Conservation (phyloP, 2,888 invertebrate species). For the Polydesmus complanatus region DNA sequence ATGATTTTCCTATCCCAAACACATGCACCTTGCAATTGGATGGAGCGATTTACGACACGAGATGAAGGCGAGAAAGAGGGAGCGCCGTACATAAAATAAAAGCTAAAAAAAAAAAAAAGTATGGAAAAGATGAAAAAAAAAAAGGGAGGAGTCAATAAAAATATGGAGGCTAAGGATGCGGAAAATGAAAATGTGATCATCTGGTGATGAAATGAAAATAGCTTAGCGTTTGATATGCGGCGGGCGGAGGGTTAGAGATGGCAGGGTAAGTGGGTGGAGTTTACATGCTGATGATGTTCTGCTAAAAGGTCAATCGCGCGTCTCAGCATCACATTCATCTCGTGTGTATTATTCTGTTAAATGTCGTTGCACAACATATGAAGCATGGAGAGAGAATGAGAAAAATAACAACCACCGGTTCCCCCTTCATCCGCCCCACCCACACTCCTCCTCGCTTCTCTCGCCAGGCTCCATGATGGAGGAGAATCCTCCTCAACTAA, state of each 20-base stretch:
- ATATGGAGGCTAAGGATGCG: not conserved
- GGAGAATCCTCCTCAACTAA: too few relatives aligned
- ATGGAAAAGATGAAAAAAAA: not conserved
- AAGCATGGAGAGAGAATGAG: too few relatives aligned
- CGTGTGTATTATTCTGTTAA: not conserved
- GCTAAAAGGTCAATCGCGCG: not conserved
- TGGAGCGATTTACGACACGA: not conserved
- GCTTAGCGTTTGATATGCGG: not conserved
- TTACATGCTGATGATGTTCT: not conserved
- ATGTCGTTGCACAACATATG: not conserved
- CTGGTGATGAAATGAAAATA: not conserved
- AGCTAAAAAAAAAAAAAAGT: not conserved
- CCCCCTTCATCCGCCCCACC: too few relatives aligned
- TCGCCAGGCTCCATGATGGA: too few relatives aligned
- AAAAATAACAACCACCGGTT: too few relatives aligned
- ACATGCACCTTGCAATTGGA: not conserved
- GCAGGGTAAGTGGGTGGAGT: not conserved
- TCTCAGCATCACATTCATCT: too few relatives aligned
- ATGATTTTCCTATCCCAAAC: not conserved
- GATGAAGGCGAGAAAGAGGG: not conserved
- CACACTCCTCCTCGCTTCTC: too few relatives aligned
- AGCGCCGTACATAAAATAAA: not conserved
- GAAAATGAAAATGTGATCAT: not conserved
- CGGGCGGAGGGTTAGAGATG: not conserved
- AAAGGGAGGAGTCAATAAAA: not conserved